phyloP scores from a whole-genome alignment of 1,140 invertebrate species.

The Drosophila arawakana region DNA sequence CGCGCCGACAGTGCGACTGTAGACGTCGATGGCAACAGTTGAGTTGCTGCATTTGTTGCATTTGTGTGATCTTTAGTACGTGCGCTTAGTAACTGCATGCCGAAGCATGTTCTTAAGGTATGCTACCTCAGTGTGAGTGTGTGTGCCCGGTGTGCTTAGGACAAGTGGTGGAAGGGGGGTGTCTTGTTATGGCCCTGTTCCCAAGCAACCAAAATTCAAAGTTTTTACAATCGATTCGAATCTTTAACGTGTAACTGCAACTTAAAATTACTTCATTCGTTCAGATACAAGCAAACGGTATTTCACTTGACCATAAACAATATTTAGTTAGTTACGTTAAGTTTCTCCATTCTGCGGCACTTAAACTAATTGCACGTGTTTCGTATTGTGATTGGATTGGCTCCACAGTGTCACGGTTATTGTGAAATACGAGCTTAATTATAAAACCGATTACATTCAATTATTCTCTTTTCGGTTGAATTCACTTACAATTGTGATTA shows the following conservation, averaged over 20 bases:
- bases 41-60: slow-evolving; percentile 7
- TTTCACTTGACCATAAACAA: not conserved
- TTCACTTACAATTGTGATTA: slow-evolving; percentile 18
- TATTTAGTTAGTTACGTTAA: not conserved
- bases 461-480: slow-evolving; percentile 20
- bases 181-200: slow-evolving; percentile 30
- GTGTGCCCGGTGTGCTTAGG: slow-evolving; percentile 1
- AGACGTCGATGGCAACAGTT: slow-evolving; percentile 56
- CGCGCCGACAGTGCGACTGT: slow-evolving; percentile 45
- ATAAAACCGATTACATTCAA: slow-evolving; percentile 24
- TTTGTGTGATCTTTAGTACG: slow-evolving; percentile 2
- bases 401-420: slow-evolving; percentile 11
- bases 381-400: slow-evolving; percentile 6
- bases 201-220: slow-evolving; percentile 23
- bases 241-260: slow-evolving; percentile 4
- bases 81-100: not conserved
- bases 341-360: slow-evolving; percentile 6
- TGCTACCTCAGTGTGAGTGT: not conserved
- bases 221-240: slow-evolving; percentile 46
- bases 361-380: slow-evolving; percentile 30
- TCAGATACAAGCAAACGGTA: not conserved
- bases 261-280: not conserved
- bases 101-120: slow-evolving; percentile 8
- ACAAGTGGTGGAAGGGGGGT: not conserved
- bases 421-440: slow-evolving; percentile 18